Evolutionary conservation across 2,797 vertebrate species (phyloP).

Genomic region (Hydrophis major): DNA sequence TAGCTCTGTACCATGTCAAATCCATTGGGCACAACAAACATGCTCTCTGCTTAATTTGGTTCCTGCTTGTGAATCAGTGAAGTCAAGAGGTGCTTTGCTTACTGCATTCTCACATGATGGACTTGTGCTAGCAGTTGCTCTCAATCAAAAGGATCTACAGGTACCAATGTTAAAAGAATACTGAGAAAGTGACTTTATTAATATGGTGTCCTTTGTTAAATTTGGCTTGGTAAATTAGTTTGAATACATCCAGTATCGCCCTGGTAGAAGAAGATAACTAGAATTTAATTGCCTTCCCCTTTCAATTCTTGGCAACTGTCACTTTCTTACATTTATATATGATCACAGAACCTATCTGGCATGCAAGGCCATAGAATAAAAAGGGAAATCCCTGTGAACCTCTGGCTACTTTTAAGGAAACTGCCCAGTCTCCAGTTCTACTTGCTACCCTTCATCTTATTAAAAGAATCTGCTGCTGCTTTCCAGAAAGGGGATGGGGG

Average conservation of each 20-base stretch:
- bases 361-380: not conserved
- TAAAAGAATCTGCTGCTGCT: not conserved
- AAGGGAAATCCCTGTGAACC: not conserved
- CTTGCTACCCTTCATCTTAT: not conserved
- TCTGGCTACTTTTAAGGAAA: not conserved
- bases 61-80: constrained; percentile 81
- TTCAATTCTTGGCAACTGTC: not conserved
- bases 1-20: constrained; percentile 75
- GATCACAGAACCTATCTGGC: not conserved
- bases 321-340: not conserved
- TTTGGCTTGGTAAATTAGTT: constrained; percentile 1
- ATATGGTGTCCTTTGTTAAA: constrained; percentile 6
- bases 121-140: constrained; percentile 78
- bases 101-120: constrained; percentile 86
- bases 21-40: constrained; percentile 82
- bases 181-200: not conserved
- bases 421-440: not conserved
- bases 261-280: not conserved
- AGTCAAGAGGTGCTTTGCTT: constrained; percentile 88
- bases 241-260: not conserved
- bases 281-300: not conserved
- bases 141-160: constrained; percentile 91
- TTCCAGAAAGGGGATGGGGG: no score
- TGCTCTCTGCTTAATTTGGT: constrained; percentile 73
- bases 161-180: constrained; percentile 59